Percentiles rank a stretch among this genome's conserved stretches.
Conservation (phyloP, 2,113 vertebrate species). For the Lagenorhynchus albirostris region DNA sequence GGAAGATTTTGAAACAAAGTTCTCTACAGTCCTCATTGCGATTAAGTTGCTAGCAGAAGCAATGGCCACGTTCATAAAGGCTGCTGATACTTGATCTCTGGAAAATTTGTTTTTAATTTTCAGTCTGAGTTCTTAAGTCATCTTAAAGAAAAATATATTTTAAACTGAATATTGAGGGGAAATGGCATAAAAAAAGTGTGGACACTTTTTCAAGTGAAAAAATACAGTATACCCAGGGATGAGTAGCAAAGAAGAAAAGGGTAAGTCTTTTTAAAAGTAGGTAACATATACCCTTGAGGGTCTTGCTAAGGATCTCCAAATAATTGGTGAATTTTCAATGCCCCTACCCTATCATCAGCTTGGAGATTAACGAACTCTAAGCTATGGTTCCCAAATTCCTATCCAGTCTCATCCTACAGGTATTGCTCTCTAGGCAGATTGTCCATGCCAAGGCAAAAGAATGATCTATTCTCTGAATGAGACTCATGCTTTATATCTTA, state of each 20-base stretch:
- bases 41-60: neutral
- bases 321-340: neutral
- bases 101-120: slow-evolving; percentile 18
- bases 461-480: neutral
- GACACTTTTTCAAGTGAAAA: neutral
- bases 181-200: neutral
- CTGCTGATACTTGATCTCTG: neutral
- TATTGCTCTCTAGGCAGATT: neutral
- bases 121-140: neutral
- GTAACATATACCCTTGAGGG: neutral
- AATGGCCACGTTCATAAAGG: neutral
- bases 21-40: neutral
- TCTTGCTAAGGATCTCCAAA: neutral
- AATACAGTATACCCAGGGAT: neutral
- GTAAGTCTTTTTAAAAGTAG: neutral
- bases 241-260: neutral
- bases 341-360: neutral
- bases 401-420: neutral
- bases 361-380: neutral
- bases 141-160: slow-evolving; percentile 32
- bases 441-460: neutral
- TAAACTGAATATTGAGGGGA: neutral
- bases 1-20: neutral
- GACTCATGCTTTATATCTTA: neutral
- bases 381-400: neutral